These are phyloP conservation scores for Erpornis zantholeuca DNA, from an alignment of 2,113 vertebrate genomes.

Conservation along the genomic window DNA sequence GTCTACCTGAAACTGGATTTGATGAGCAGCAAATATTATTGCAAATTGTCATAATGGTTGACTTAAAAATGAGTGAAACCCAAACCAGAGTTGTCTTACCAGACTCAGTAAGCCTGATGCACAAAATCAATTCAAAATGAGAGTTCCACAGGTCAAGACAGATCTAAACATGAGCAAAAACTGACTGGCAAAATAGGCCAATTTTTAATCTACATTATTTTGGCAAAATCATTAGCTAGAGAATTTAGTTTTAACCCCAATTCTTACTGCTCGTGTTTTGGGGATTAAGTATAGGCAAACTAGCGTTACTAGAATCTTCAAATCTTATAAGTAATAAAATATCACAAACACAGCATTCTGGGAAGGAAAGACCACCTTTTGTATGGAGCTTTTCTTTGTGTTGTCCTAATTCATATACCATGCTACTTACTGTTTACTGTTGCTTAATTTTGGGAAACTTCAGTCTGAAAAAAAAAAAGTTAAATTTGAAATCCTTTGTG, in stretches of 20 bases:
- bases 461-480: not conserved
- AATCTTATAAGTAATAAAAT: not conserved
- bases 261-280: not conserved
- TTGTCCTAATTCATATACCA: not conserved
- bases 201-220: not conserved
- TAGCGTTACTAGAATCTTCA: not conserved
- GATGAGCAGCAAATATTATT: not conserved
- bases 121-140: not conserved
- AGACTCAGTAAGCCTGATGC: not conserved
- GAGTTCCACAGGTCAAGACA: not conserved
- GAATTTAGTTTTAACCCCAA: not conserved
- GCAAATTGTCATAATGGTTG: not conserved
- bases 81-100: not conserved
- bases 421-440: not conserved
- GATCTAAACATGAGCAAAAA: not conserved
- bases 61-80: not conserved
- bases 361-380: not conserved
- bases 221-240: not conserved
- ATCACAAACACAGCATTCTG: not conserved
- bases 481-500: conserved; percentile 33
- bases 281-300: not conserved
- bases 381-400: not conserved
- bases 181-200: not conserved
- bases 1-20: not conserved
- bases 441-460: conserved; percentile 8